Evolutionary conservation across 2,888 invertebrate species (phyloP), one percentile per base, ranked within the genome.

Genomic region (Cactoblastis cactorum): DNA sequence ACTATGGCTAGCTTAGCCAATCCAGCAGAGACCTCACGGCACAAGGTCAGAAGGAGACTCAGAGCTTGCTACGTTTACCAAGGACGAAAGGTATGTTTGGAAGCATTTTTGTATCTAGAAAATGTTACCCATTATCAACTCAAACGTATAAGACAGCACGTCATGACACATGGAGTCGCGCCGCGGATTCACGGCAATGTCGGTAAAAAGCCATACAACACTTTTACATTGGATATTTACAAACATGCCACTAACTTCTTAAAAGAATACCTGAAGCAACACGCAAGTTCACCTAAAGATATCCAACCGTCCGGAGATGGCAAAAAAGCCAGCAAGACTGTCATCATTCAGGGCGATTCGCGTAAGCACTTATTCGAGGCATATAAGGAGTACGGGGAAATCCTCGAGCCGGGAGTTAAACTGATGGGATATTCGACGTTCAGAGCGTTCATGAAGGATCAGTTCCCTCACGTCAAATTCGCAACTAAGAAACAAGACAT

Each of bases 401-500:
- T 93, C 57, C 77, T 93, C 48, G 93, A 94, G 63, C 93, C 94
- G 0, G 92, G 92, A 49, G 92, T 93, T 11, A 95, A 95, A 77
- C 82, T 94, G 12, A 94, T 95, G 94, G 95, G 95, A 0, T 95
- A 95, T 66, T 94, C 95, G 1, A 95, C 95, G 8, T 95, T 95
- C 81, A 88, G 95, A 56, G 93, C 94, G 63, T 95, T 95, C 69
- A 94, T 95, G 93, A 95, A 94, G 71, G 94, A 94, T 63, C 95
- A 95, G 70, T 95, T 95, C 75, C 94, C 95, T 0, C 93, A 94
- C 64, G 93, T 95, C 3, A 94, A 93, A 69, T 95, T 95, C 69
- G 93, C 93, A 55, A 92, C 92, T 0, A 92, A 92, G 65, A 90
- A 88, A 59, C 83, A 88, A 55, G 86, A 90, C 50, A 59, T 88